Evolutionary conservation across 1,140 invertebrate species (phyloP), one percentile per base, ranked within the genome.

Genomic region (Pseudomyrmex flavicornis): DNA sequence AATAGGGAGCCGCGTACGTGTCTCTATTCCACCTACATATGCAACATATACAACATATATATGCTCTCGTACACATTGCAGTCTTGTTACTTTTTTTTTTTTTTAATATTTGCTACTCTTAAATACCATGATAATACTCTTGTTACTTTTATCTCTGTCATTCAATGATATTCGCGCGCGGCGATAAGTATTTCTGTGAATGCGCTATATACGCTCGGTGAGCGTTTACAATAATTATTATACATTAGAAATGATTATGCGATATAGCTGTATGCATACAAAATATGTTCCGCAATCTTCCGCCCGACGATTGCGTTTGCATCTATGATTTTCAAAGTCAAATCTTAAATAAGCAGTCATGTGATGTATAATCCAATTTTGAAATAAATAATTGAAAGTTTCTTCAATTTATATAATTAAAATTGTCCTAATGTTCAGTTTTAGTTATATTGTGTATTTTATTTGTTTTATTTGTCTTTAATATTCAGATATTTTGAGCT

Each of bases 221-320:
- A 79, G 69, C 59, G 69, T 69, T 70, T 65, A 10, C 44, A 48
- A 20, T 58, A 12, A 52, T 59, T 59, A 69, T 79, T 70, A 35
- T 46, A 46, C 2, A 52, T 35, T 15, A 26, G 35, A 0, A 76
- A 76, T 13, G 73, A 12, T 66, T 22, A 66, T 76, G n/a, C 12
- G 74, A 66, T 74, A 54, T 54, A 46, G n/a, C 46, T 75, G 63
- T 61, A 46, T 68, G 26, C n/a, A 54, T 66, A 56, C 26, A 52
- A 62, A 59, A 10, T 76, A 13, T 10, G 46, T 62, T 26, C 7
- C 17, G 61, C 12, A 75, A 62, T 8, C 9, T 50, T 48, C n/a
- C n/a, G 17, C n/a, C 50, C 13, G 22, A 75, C 15, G 2, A 75
- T 3, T n/a, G 15, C 10, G 44, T 66, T 22, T 22, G 52, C 46